These are phyloP conservation scores for Scopus umbretta DNA, from an alignment of 2,113 vertebrate species.

Conservation along the genomic window DNA sequence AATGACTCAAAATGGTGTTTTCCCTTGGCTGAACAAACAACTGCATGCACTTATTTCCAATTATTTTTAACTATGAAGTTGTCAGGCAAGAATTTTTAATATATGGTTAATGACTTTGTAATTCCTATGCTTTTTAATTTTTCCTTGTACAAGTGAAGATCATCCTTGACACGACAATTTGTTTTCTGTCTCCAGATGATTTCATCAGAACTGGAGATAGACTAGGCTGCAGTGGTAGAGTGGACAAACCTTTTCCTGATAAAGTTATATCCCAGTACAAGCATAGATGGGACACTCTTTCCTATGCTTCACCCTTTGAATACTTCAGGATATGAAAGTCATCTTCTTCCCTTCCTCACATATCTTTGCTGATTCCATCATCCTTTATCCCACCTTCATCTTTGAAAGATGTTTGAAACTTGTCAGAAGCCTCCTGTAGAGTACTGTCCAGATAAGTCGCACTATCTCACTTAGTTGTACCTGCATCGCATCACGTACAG, in stretches of 20 bases:
- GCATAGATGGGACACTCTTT: neutral
- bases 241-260: neutral
- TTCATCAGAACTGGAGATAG: neutral
- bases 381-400: neutral
- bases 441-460: neutral
- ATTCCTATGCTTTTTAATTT: neutral
- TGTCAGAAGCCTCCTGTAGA: neutral
- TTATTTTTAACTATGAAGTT: neutral
- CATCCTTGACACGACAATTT: neutral
- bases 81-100: neutral
- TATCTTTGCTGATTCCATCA: neutral
- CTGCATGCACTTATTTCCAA: neutral
- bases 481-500: too few species aligned
- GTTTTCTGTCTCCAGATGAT: neutral
- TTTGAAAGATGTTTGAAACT: neutral
- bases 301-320: neutral
- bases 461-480: neutral
- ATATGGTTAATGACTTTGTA: neutral
- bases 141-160: neutral
- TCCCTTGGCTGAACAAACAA: neutral
- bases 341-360: neutral
- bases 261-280: neutral
- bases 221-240: neutral
- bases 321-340: neutral
- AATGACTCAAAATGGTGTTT: neutral